Evolutionary conservation across 2,113 vertebrate genomes (phyloP), one percentile per base, ranked within the genome.

Genomic region (Odontesthes bonariensis): DNA sequence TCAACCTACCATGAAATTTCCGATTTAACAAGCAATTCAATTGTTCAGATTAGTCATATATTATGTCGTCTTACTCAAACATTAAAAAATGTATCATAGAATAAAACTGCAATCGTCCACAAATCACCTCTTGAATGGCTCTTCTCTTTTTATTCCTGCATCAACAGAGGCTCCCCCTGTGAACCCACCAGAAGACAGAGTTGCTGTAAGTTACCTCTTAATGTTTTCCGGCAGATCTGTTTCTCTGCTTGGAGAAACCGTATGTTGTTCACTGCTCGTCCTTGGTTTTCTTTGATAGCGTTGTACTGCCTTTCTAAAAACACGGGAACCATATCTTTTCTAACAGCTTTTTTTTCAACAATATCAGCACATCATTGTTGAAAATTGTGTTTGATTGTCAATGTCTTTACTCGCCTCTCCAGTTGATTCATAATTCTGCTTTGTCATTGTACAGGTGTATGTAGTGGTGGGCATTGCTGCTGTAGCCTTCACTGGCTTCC

Each of bases 391-490:
- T 22, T 69, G 38, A 11, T 17, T 73, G 61, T 71, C 3, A 63
- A 22, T 38, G 52, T 76, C 63, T 74, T 44, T 78, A 53, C 17
- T 14, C 13, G 27, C 68, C 12, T 69, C 7, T 23, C 38, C 13
- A 38, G n/a, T 59, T 59, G 57, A 22, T 73, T 51, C 69, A 20
- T 72, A 59, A 74, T 8, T 16, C 17, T 13, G 10, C 35, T 64
- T 57, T 62, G 14, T 58, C 19, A 4, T 64, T 58, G 59, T 47
- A 64, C 84, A 99, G 98, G 96, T 99, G 32, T 99, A 98, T 17
- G 96, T 98, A 81, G 97, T 99, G 65, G 97, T 99, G 82, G 97
- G 96, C 66, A 98, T 98, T 66, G 96, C 98, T 1, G 97, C 96
- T 59, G 92, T 99, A 35, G 97, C 97, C 40, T 98, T 97, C 88